Percentiles rank a stretch among this genome's conserved stretches.
These are phyloP conservation scores for Pseudococcus viburni DNA, from an alignment of 2,888 invertebrate species.

Conservation along the genomic window DNA sequence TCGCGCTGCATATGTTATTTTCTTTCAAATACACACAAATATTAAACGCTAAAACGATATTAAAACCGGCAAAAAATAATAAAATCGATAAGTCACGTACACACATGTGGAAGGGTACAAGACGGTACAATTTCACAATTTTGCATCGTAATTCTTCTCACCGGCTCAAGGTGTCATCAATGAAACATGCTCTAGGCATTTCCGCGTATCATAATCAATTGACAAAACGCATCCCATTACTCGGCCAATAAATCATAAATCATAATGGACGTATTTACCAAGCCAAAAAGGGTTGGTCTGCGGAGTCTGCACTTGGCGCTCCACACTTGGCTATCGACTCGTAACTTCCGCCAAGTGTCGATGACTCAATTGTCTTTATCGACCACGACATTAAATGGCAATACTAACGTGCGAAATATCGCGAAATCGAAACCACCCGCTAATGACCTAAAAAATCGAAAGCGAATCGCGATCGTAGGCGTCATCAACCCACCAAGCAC, in stretches of 20 bases:
- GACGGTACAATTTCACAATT: neutral
- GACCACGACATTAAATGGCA: neutral
- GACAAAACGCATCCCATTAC: neutral
- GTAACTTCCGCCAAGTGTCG: constrained; percentile 20
- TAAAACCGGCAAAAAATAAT: neutral
- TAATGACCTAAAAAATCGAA: constrained; percentile 5
- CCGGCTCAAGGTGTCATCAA: neutral
- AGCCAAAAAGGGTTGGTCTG: constrained; percentile 5
- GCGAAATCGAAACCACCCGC: neutral
- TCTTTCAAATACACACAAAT: neutral
- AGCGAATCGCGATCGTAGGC: neutral
- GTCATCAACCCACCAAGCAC: neutral
- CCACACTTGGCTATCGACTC: constrained; percentile 6
- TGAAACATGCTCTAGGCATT: neutral
- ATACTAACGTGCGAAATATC: neutral
- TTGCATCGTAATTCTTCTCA: constrained; percentile 2
- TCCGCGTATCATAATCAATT: neutral
- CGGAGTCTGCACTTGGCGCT: neutral
- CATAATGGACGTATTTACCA: neutral
- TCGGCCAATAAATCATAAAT: constrained; percentile 4
- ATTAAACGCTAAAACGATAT: neutral
- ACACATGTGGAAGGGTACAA: neutral
- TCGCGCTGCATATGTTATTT: neutral
- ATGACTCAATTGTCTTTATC: neutral
- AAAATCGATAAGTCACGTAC: constrained; percentile 2